Base-by-base conservation (phyloP, 2,113 vertebrate species). In the Corythoichthys haematopterus region DNA sequence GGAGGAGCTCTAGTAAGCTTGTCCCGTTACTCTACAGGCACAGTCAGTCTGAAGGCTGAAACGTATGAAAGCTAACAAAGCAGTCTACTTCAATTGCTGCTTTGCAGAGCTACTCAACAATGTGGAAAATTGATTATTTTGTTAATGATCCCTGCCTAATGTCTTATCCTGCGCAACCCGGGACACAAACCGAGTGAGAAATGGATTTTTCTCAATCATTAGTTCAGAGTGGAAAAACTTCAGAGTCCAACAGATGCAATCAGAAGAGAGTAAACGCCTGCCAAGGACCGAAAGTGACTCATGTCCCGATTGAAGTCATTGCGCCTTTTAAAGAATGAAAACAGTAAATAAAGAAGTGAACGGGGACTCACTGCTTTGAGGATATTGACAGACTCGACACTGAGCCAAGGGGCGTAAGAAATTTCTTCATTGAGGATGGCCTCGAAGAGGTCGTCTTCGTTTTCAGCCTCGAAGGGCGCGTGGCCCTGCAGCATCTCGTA, bases 401-500 rank as follows among this genome's bases (percentile, higher is more conserved):
- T 93, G 36, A 98, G 94, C 96, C 96, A 98, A 0, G 94, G 92
- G 0, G 96, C 93, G 70, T 98, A 99, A 81, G 92, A 81, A 0
- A 99, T 94, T 70, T 98, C 96, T 8, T 98, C 96, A 0, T 96
- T 97, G 65, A 98, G 92, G 68, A 98, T 98, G 66, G 96, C 94
- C 80, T 98, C 96, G 4, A 99, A 99, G 63, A 99, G 94, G 66
- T 98, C 97, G 0, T 99, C 97, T 80, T 99, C 97, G 0, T 99
- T 99, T 88, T 98, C 96, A 0, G 96, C 96, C 84, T 98, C 97
- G 0, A 98, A 98, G 47, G 97, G 96, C 0, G 96, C 96, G 0
- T 98, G 97, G 52, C 97, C 96, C 0, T 94, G 98, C 2, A 99
- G 91, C 97, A 99, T 98, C 90, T 99, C 97, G 0, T 97, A 99